Conservation (phyloP, 2,888 invertebrate genomes). For the Ecliptopera silaceata region DNA sequence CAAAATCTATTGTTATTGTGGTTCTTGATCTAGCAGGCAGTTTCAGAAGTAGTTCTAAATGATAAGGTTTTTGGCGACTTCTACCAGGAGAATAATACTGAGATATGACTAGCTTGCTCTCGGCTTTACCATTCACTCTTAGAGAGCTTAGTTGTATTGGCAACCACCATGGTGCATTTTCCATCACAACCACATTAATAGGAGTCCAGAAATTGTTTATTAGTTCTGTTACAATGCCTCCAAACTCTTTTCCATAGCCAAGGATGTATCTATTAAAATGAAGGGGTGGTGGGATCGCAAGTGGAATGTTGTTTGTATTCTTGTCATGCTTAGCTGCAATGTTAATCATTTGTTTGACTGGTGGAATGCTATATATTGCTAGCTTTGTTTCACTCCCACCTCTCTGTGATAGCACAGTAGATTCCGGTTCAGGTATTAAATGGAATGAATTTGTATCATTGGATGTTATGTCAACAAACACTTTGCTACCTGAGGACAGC, state of each 20-base stretch:
- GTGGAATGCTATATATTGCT: conserved; percentile 88
- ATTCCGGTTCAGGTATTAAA: conserved; percentile 85
- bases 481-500: conserved; percentile 88
- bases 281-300: conserved; percentile 85
- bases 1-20: conserved; percentile 93
- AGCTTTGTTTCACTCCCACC: conserved; percentile 87
- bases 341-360: conserved; percentile 84
- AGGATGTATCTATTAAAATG: conserved; percentile 91
- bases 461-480: conserved; percentile 91
- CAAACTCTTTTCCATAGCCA: conserved; percentile 95
- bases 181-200: conserved; percentile 91
- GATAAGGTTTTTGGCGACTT: conserved; percentile 92
- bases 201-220: conserved; percentile 90
- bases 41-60: conserved; percentile 91
- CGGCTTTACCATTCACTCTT: conserved; percentile 84
- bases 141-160: conserved; percentile 95
- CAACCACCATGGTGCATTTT: conserved; percentile 96
- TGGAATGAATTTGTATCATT: conserved; percentile 85
- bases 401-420: conserved; percentile 82
- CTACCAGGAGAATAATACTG: conserved; percentile 88
- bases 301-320: conserved; percentile 67
- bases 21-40: conserved; percentile 92
- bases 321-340: conserved; percentile 84
- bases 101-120: conserved; percentile 81
- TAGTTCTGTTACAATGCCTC: conserved; percentile 93